Base-by-base conservation (phyloP, 2,797 vertebrate species). In the Sebastes goodei region DNA sequence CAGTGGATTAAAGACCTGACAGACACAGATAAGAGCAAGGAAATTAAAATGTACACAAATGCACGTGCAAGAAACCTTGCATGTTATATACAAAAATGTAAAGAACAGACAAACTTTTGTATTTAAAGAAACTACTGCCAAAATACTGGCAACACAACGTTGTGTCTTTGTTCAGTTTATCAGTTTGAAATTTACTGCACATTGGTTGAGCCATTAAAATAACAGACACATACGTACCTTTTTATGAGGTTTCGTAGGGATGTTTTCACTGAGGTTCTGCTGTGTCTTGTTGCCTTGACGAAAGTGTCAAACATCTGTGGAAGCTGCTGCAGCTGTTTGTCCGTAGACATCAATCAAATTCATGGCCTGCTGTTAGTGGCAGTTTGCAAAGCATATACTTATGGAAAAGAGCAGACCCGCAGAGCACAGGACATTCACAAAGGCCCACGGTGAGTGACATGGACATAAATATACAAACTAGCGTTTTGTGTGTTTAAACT, bases 1-100 rank as follows among this genome's bases (percentile, higher is more conserved):
- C 4, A 30, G 49, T 20, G 29, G 49, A 21, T 17, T n/a, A 55
- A 64, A 53, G 10, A 81, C 62, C 77, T 88, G 65, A 65, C 15
- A 57, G 25, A 76, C 55, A 74, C 5, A 76, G 3, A 77, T 4
- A 17, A 2, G 0, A 4, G 49, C 0, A 42, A 7, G 70, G 0
- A 5, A 3, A 10, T 33, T 30, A 5, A 20, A 30, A 30, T 10
- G 4, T 1, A 60, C 46, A 60, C 57, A 60, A 30, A 30, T 5
- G 29, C 27, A 60, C 57, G 7, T 20, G 8, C 15, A 27, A 12
- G 23, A 35, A 56, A 56, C 11, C 21, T 14, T 25, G 11, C 23
- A 56, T 56, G 55, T 9, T 56, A 20, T 6, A 25, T 25, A 12
- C 56, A 7, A 17, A 59, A 3, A 15, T 27, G 6, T 15, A 29